Conservation (phyloP, 37 sponge, comb jelly and placozoan genomes). For the Sycon ciliatum region DNA sequence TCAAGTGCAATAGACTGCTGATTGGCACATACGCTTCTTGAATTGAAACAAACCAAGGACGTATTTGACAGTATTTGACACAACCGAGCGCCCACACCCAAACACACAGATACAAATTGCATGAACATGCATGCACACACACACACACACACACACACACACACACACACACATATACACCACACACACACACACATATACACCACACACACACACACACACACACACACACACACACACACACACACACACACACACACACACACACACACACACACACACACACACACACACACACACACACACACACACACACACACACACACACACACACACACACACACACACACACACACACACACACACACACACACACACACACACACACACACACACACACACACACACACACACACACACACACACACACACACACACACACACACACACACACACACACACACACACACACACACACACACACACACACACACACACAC, state of each 20-base stretch:
- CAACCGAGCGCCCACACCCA: too few species aligned
- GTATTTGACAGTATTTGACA: too few species aligned
- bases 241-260: slow-evolving; percentile 9
- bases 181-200: too few species aligned
- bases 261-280: slow-evolving; percentile 27
- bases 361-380: slow-evolving; percentile 15
- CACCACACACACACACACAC: too few species aligned
- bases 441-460: slow-evolving; percentile 11
- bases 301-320: slow-evolving; percentile 27
- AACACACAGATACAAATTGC: not conserved
- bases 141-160: not conserved
- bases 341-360: slow-evolving; percentile 26
- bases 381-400: slow-evolving; percentile 27
- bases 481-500: not conserved
- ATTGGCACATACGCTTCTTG: too few species aligned
- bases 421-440: slow-evolving; percentile 20
- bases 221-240: slow-evolving; percentile 12
- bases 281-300: slow-evolving; percentile 12
- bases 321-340: slow-evolving; percentile 29
- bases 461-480: not conserved
- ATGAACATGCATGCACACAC: not conserved
- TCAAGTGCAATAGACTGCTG: too few species aligned
- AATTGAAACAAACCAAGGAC: too few species aligned
- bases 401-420: slow-evolving; percentile 29
- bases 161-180: slow-evolving; percentile 12